Base-by-base conservation (phyloP, 2,888 invertebrate species). In the Apoderus coryli region DNA sequence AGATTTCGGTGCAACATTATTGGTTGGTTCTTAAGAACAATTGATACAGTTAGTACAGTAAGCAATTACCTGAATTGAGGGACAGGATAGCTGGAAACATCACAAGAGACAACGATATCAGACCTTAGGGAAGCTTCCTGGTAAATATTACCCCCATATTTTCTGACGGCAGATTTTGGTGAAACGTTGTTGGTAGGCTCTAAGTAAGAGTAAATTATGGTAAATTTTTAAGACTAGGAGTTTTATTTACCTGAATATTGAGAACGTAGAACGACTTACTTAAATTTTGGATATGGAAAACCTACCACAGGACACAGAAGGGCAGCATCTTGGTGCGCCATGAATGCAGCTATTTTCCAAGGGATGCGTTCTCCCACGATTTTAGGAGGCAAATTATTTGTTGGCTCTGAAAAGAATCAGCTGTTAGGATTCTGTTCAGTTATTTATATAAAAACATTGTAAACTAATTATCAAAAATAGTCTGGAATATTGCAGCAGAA, bases 241-340 rank as follows among this genome's bases (percentile, higher is more conserved):
- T 10, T 27, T 16, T 9, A 27, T 3, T 9, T 11, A n/a, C 14
- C 27, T 27, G 23, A 9, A 10, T 11, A 5, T 7, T 28, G 14
- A 16, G 12, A 11, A 33, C 9, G 10, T 25, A 28, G 27, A 27
- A 35, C 31, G 48, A 67, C 69, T 67, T 72, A 78, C 78, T 77
- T 76, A 69, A 69, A 75, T 42, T 67, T 49, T 40, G 77, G 77
- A 46, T 66, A 68, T 38, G 78, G 78, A 55, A 62, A 76, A 51
- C 72, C 74, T 52, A 75, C 71, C 44, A 74, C 68, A 49, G 72
- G 71, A 58, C 77, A 78, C 46, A 71, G 64, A 54, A 78, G 57
- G 46, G 70, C 72, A 39, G 69, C 66, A 49, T 64, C 61, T 44
- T 59, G 57, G 37, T 54, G 59, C 50, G 57, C 56, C 36, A 59